Evolutionary conservation across 2,888 invertebrate genomes (phyloP).

Genomic region (Boloria selene): DNA sequence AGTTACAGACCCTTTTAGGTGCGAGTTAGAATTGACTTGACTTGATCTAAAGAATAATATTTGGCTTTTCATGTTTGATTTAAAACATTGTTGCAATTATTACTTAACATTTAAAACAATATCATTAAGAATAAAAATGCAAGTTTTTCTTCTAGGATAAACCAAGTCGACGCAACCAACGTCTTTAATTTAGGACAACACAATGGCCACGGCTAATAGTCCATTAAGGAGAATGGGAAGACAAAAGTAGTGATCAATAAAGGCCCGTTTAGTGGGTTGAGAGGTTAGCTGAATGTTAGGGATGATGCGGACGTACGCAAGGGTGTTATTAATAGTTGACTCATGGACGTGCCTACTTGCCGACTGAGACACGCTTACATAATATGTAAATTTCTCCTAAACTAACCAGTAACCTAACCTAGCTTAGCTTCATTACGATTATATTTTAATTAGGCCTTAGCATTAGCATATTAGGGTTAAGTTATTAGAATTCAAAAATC

Average conservation of each 20-base stretch:
- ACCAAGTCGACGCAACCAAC: slow-evolving; percentile 46
- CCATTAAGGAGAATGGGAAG: slow-evolving; percentile 75
- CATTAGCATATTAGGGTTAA: no score
- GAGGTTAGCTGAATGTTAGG: slow-evolving; percentile 51
- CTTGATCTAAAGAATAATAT: no score
- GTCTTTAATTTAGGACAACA: slow-evolving; percentile 64
- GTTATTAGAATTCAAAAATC: no score
- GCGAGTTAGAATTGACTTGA: no score
- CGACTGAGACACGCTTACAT: slow-evolving; percentile 51
- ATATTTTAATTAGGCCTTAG: not conserved
- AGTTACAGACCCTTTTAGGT: no score
- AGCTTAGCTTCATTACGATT: not conserved
- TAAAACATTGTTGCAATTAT: no score
- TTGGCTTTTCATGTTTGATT: no score
- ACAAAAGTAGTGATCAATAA: slow-evolving; percentile 74
- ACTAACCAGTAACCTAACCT: no score
- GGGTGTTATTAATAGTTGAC: slow-evolving; percentile 66
- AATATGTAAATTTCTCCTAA: slow-evolving; percentile 40
- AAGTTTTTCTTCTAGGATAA: slow-evolving; percentile 1
- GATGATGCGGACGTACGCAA: slow-evolving; percentile 54
- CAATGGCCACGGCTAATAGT: slow-evolving; percentile 57
- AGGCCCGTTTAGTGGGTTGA: slow-evolving; percentile 55
- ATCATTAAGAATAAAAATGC: not conserved
- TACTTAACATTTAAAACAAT: no score
- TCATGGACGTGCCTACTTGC: slow-evolving; percentile 56